Evolutionary conservation across 2,113 vertebrate genomes (phyloP).

Genomic region (Parotia lawesii): DNA sequence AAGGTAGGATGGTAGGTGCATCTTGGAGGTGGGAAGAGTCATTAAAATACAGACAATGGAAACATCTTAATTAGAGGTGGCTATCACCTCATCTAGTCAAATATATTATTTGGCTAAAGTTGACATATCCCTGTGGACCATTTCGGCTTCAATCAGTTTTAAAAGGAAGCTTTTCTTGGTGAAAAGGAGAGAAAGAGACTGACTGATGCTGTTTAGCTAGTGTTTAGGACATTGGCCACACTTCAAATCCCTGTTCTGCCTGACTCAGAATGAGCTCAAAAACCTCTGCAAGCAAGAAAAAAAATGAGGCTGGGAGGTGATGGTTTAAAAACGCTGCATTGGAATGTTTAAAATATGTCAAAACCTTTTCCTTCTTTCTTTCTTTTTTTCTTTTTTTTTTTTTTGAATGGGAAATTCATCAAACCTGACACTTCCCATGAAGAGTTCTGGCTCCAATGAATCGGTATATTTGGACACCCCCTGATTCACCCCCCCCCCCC

Average conservation of each 20-base stretch:
- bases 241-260: conserved; percentile 25
- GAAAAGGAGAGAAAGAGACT: not conserved
- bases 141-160: not conserved
- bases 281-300: not conserved
- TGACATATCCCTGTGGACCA: not conserved
- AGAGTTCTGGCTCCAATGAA: conserved; percentile 26
- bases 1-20: not conserved
- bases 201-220: not conserved
- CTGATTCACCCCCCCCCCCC: not conserved
- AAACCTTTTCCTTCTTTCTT: not conserved
- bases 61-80: not conserved
- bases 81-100: not conserved
- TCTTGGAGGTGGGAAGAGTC: not conserved
- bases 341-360: conserved; percentile 55
- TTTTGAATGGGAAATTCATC: conserved; percentile 38
- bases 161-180: not conserved
- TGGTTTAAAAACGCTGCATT: not conserved
- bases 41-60: not conserved
- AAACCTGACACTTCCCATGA: conserved; percentile 39
- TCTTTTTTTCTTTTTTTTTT: not conserved
- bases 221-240: not conserved
- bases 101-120: not conserved
- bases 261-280: conserved; percentile 24
- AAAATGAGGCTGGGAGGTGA: conserved; percentile 1
- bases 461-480: not conserved